Evolutionary conservation across 2,888 invertebrate species (phyloP).

Genomic region (Ectemnius continuus): DNA sequence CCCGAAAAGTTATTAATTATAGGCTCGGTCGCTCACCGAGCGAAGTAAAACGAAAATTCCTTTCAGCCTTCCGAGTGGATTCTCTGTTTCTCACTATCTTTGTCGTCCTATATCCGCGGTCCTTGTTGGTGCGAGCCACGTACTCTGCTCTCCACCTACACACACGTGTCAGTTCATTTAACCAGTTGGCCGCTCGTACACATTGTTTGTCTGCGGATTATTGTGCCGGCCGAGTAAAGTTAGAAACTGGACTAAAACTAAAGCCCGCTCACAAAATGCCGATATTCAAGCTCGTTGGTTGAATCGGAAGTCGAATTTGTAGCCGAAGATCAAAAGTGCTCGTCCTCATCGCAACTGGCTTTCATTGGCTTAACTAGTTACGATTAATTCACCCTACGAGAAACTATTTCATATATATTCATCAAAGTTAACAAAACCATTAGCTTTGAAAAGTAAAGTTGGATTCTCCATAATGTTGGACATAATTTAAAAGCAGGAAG

Average conservation of each 20-base stretch:
- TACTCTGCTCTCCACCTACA: neutral
- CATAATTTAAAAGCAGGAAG: too few relatives aligned
- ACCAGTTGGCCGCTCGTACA: constrained; percentile 19
- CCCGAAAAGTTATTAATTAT: constrained; percentile 59
- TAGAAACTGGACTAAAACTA: constrained; percentile 41
- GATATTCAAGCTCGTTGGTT: constrained; percentile 19
- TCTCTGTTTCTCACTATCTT: constrained; percentile 17
- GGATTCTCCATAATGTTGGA: too few relatives aligned
- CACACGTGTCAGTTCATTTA: constrained; percentile 38
- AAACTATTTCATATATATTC: too few relatives aligned
- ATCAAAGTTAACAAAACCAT: too few relatives aligned
- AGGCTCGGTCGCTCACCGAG: constrained; percentile 52
- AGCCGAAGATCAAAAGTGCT: too few relatives aligned
- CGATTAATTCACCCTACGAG: too few relatives aligned
- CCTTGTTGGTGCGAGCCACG: too few relatives aligned
- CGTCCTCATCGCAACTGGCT: too few relatives aligned
- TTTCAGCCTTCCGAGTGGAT: constrained; percentile 59
- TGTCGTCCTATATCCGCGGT: too few relatives aligned
- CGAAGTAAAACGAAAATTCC: constrained; percentile 61
- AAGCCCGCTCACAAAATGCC: neutral
- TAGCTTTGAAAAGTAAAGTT: too few relatives aligned
- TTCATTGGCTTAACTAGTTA: too few relatives aligned
- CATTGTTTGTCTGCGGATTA: constrained; percentile 8
- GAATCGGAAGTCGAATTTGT: neutral
- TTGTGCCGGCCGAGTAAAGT: constrained; percentile 27